phyloP scores from a whole-genome alignment of 2,888 invertebrate species.

The Fabriciana adippe region DNA sequence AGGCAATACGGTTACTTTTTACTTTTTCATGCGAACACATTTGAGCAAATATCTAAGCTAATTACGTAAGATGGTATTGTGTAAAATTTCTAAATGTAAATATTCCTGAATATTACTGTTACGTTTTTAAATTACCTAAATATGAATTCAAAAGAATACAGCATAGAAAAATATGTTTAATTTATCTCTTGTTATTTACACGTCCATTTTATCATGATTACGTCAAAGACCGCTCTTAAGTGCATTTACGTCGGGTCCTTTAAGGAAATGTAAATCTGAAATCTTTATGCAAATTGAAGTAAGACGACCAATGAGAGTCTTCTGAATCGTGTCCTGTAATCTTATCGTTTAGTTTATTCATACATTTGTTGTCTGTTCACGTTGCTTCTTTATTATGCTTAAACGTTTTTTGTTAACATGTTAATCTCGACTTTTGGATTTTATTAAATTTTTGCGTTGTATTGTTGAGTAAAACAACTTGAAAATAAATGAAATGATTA shows the following conservation, averaged over 20 bases:
- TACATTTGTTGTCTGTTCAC: neutral
- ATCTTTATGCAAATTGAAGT: conserved; percentile 15
- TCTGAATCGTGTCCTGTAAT: conserved; percentile 10
- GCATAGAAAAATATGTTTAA: conserved; percentile 22
- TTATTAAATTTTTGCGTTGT: too few relatives aligned
- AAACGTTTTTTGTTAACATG: neutral
- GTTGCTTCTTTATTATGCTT: neutral
- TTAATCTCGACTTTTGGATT: neutral
- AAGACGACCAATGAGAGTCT: conserved; percentile 16
- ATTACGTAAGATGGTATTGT: neutral
- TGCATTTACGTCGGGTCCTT: conserved; percentile 23
- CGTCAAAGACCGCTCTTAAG: conserved; percentile 9
- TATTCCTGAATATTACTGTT: too few relatives aligned
- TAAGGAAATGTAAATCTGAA: conserved; percentile 20
- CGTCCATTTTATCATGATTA: conserved; percentile 8
- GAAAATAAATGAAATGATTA: too few relatives aligned
- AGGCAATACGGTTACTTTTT: neutral
- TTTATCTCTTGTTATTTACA: conserved; percentile 13
- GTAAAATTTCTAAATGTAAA: neutral
- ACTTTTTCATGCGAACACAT: too few relatives aligned
- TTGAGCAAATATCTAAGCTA: too few relatives aligned
- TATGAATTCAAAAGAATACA: neutral
- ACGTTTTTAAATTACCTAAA: too few relatives aligned
- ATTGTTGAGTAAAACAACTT: too few relatives aligned
- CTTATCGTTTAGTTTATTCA: conserved; percentile 14